A percentile compares a stretch with the other conserved stretches of the same genome.
Conservation (phyloP, 1,140 invertebrate species). For the Eriosoma lanigerum region DNA sequence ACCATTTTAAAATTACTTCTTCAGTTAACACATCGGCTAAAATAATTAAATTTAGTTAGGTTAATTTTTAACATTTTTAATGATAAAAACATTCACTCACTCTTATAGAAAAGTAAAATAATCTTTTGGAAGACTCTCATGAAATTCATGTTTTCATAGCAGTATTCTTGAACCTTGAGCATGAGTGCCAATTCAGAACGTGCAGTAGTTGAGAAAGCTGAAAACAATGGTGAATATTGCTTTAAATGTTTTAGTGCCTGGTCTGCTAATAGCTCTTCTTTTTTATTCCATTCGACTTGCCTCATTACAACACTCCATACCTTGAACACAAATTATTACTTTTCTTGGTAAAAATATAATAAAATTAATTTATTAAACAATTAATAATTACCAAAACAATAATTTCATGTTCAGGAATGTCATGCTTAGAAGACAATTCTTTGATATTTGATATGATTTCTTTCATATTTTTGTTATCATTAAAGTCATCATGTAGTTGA, state of each 20-base stretch:
- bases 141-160: slow-evolving; percentile 98
- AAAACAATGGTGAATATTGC: slow-evolving; percentile 80
- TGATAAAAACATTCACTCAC: slow-evolving; percentile 60
- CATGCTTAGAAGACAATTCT: slow-evolving; percentile 78
- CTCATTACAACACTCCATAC: slow-evolving; percentile 93
- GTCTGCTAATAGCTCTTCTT: slow-evolving; percentile 92
- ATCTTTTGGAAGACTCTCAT: slow-evolving; percentile 98
- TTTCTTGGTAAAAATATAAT: not conserved
- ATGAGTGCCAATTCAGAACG: slow-evolving; percentile 85
- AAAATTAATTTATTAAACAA: not conserved
- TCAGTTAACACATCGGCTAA: slow-evolving; percentile 84
- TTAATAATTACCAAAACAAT: slow-evolving; percentile 64
- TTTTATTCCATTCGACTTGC: slow-evolving; percentile 96
- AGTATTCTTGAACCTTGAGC: slow-evolving; percentile 92
- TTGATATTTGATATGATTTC: slow-evolving; percentile 81
- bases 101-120: slow-evolving; percentile 93
- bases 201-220: slow-evolving; percentile 79
- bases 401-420: slow-evolving; percentile 86
- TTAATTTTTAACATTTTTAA: not conserved
- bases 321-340: slow-evolving; percentile 58
- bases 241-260: slow-evolving; percentile 90
- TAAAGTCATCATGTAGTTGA: slow-evolving; percentile 75
- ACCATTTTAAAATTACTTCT: slow-evolving; percentile 91
- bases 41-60: slow-evolving; percentile 54
- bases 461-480: slow-evolving; percentile 76